Base-by-base conservation (phyloP, 2,888 invertebrate genomes). In the Beris morrisii region DNA sequence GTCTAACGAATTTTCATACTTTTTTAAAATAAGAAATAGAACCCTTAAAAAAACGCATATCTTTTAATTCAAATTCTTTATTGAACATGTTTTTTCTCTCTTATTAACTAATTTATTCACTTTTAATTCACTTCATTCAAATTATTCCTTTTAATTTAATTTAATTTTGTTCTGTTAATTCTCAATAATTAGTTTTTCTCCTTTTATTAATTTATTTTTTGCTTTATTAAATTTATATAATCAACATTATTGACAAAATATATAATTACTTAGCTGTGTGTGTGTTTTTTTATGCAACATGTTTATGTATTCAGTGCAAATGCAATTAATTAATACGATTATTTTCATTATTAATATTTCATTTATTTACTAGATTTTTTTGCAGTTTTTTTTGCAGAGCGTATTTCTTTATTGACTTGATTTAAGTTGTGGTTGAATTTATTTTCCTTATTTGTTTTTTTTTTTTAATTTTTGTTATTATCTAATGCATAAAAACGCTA, bases 61-160 rank as follows among this genome's bases (percentile, higher is more conserved):
- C 70, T 68, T 72, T 74, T 70, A 72, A 72, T 72, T 73, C 67
- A 74, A 73, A 74, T 76, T 72, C 67, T 77, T 78, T 77, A 77
- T 76, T 76, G 78, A 78, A 78, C 79, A 78, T 79, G 78, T 77
- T 78, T 69, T 67, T 70, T 53, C 30, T 59, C 22, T 6, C 63
- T 53, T 63, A 63, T 69, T 68, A 68, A 54, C 66, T 66, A 70
- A 22, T 69, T 70, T 66, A 67, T 66, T 67, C 66, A 67, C 7
- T 38, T 38, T 67, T 69, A 67, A 64, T 68, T 68, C 64, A 67
- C 48, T 69, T 65, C 52, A 66, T 54, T 56, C 66, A 48, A 32
- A 56, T 68, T 68, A 59, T 44, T 58, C 4, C 30, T 59, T 30
- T 59, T 59, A 59, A 65, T 64, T 12, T 65, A n/a, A 58, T 32